Conservation (phyloP, 1,140 invertebrate genomes). For the Papilio helenus region DNA sequence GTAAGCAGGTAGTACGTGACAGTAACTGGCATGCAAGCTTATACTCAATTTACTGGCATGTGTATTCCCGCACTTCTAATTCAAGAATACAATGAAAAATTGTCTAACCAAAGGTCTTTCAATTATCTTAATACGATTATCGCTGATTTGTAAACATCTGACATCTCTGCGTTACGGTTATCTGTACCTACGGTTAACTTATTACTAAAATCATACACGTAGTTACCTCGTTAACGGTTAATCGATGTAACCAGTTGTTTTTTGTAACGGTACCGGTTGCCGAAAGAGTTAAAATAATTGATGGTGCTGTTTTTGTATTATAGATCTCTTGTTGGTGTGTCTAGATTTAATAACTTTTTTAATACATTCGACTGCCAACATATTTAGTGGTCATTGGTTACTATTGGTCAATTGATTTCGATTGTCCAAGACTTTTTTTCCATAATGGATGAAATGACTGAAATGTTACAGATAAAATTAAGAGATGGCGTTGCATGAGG, state of each 20-base stretch:
- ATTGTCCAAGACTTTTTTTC: background rate
- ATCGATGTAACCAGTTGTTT: background rate
- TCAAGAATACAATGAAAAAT: background rate
- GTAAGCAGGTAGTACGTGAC: no score
- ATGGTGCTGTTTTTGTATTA: background rate
- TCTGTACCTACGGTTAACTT: background rate
- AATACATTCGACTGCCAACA: no score
- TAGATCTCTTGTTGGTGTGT: background rate
- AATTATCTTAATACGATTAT: background rate
- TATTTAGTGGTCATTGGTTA: no score
- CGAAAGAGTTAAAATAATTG: background rate
- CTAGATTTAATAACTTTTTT: no score
- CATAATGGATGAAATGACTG: background rate
- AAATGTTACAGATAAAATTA: constrained; percentile 45
- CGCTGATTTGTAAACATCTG: background rate
- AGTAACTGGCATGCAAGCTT: no score
- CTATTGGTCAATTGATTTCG: no score
- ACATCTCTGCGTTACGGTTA: background rate
- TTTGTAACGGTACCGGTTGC: background rate
- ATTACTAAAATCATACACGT: background rate
- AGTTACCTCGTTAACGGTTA: background rate
- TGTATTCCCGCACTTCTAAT: no score
- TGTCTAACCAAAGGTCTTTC: background rate
- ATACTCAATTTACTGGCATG: no score
- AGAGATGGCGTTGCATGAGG: constrained; percentile 47